phyloP scores from a whole-genome alignment of 2,888 invertebrate genomes.

The Heliconius aoede region DNA sequence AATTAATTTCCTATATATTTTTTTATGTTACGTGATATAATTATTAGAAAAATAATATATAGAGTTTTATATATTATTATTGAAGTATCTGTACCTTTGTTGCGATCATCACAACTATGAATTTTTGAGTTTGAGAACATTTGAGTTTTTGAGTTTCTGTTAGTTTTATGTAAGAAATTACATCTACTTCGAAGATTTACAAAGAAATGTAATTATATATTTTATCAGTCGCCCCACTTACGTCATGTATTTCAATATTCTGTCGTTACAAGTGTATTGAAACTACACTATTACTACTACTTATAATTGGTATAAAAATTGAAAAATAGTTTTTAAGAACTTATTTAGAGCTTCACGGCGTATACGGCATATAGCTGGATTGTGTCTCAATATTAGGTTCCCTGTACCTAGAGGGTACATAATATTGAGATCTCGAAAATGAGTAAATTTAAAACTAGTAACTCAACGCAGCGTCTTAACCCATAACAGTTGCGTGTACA shows the following conservation, averaged over 20 bases:
- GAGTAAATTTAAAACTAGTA: too few relatives aligned
- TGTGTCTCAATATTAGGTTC: too few relatives aligned
- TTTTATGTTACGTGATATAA: neutral
- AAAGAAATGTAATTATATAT: slow-evolving; percentile 1
- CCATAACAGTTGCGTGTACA: too few relatives aligned
- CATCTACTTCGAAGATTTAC: neutral
- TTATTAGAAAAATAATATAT: neutral
- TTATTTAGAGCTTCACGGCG: neutral
- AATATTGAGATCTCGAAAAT: too few relatives aligned
- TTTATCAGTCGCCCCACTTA: slow-evolving; percentile 2
- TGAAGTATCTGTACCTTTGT: neutral
- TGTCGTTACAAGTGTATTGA: neutral
- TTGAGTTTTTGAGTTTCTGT: neutral
- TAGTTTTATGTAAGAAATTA: neutral
- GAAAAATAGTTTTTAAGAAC: slow-evolving; percentile 6
- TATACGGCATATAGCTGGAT: neutral
- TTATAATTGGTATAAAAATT: neutral
- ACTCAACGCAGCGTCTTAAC: neutral
- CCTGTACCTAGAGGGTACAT: neutral
- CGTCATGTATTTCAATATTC: neutral
- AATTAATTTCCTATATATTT: neutral
- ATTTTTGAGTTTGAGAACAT: too few relatives aligned
- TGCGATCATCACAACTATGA: too few relatives aligned
- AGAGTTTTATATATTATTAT: neutral
- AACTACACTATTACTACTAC: too few relatives aligned